Evolutionary conservation across 2,888 invertebrate genomes (phyloP).

Genomic region (Sphaerophoria rueppellii): DNA sequence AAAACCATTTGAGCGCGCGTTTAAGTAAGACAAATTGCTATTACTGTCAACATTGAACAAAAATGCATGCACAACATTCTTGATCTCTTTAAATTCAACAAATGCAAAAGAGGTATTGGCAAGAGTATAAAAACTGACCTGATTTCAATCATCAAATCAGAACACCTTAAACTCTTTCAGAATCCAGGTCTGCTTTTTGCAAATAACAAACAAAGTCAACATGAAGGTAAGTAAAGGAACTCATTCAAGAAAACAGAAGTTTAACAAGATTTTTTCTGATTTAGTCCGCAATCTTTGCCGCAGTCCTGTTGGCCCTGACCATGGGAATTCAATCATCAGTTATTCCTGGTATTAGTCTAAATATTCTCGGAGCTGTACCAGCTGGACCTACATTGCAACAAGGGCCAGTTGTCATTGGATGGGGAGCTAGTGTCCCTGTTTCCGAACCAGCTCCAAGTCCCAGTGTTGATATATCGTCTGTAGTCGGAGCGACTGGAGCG

Average conservation of each 20-base stretch:
- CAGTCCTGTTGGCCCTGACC: constrained; percentile 80
- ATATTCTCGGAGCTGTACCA: constrained; percentile 10
- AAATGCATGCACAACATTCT: background rate
- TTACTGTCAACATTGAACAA: background rate
- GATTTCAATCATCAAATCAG: constrained; percentile 40
- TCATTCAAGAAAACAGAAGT: background rate
- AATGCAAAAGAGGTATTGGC: background rate
- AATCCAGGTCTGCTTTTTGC: constrained; percentile 55
- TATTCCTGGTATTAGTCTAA: constrained; percentile 25
- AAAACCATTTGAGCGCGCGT: background rate
- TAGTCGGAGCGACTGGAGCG: constrained; percentile 75
- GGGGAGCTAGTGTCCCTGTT: constrained; percentile 45
- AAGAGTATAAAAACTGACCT: constrained; percentile 53
- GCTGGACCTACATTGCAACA: constrained; percentile 41
- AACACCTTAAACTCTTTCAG: constrained; percentile 24
- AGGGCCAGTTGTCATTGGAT: constrained; percentile 39
- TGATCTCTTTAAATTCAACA: no score
- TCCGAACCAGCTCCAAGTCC: constrained; percentile 16
- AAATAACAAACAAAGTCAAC: constrained; percentile 15
- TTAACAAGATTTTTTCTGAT: constrained; percentile 43
- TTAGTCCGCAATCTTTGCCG: constrained; percentile 78
- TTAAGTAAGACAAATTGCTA: constrained; percentile 1
- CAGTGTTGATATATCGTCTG: constrained; percentile 49
- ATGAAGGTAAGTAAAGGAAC: constrained; percentile 60
- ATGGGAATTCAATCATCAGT: constrained; percentile 80